Base-by-base conservation (phyloP, 2,888 invertebrate genomes). In the Lepeophtheirus nordmannii region DNA sequence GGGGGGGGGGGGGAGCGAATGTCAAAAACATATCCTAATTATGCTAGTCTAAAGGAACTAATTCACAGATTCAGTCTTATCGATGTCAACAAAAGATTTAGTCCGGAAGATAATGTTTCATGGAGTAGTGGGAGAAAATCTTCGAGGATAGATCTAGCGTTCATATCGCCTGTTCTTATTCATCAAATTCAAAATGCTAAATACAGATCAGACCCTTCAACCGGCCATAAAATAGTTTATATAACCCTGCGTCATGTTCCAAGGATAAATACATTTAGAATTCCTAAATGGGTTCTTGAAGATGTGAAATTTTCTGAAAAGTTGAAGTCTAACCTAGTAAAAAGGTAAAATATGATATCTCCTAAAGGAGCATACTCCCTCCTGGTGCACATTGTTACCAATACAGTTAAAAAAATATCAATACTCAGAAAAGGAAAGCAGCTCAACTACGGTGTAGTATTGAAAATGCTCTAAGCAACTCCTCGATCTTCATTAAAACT, bases 361-460 rank as follows among this genome's bases (percentile, higher is more conserved):
- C 41, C 41, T 41, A 41, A 41, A 41, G 41, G 41, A 41, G 41
- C 41, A 41, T 41, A 41, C 14, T 41, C 41, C 41, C 41, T 41
- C 41, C 14, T 41, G 41, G 41, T 41, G 14, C 41, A 41, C 14
- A 41, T 41, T 10, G 41, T 41, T 41, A 41, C 14, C 41, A 41
- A 41, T 11, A 41, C 41, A 41, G 41, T 41, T 41, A 41, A 14
- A 14, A 41, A 11, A 11, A 11, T 41, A 41, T 41, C 11, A 41
- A 41, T 10, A 11, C 41, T 41, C 11, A 41, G 41, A 41, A 41
- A 41, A 41, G 41, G 41, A 41, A 41, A 41, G 41, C 41, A 41
- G 41, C 41, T 41, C 41, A 14, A 41, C 41, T 41, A 14, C 41
- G 10, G 14, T 11, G 14, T 41, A 41, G 41, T 41, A 11, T 41